Percentiles rank a stretch among this genome's conserved stretches.
phyloP scores from a whole-genome alignment of 1,140 invertebrate genomes.

The Magallana gigas region DNA sequence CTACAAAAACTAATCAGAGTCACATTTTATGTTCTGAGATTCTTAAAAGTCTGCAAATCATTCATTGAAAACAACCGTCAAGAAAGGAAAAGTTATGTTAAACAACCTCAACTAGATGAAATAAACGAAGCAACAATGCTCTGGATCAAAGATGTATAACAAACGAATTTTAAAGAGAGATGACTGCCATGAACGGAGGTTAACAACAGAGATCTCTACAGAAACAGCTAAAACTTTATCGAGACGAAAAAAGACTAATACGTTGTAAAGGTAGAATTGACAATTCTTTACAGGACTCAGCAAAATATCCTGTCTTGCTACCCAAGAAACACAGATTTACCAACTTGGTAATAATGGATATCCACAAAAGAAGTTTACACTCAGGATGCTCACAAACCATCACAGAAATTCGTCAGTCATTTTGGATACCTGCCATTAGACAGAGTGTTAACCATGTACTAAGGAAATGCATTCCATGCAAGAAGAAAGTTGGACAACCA shows the following conservation, averaged over 20 bases:
- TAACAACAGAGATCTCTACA: no score
- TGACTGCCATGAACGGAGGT: no score
- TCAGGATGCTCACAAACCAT: conserved; percentile 26
- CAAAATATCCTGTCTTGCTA: conserved; percentile 52
- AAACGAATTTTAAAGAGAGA: neutral
- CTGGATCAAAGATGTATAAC: conserved; percentile 43
- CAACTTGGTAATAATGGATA: conserved; percentile 31
- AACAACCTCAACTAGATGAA: neutral
- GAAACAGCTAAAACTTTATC: conserved; percentile 47
- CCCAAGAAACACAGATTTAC: conserved; percentile 49
- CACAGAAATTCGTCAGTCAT: conserved; percentile 8
- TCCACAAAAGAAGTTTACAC: conserved; percentile 29
- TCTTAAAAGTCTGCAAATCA: conserved; percentile 8
- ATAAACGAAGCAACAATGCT: neutral
- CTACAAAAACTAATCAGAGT: conserved; percentile 10
- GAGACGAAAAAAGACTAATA: conserved; percentile 42
- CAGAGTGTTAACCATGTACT: conserved; percentile 10
- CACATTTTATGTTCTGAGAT: conserved; percentile 27
- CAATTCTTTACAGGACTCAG: conserved; percentile 42
- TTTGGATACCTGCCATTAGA: conserved; percentile 32
- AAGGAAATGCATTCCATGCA: neutral
- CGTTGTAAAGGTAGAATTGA: conserved; percentile 49
- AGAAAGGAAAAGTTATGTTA: neutral
- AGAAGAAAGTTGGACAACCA: conserved; percentile 31
- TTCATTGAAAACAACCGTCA: neutral